A percentile compares a stretch with the other conserved stretches of the same genome.
These are phyloP conservation scores for Belonocnema kinseyi DNA, from an alignment of 1,140 invertebrate genomes.

Conservation along the genomic window DNA sequence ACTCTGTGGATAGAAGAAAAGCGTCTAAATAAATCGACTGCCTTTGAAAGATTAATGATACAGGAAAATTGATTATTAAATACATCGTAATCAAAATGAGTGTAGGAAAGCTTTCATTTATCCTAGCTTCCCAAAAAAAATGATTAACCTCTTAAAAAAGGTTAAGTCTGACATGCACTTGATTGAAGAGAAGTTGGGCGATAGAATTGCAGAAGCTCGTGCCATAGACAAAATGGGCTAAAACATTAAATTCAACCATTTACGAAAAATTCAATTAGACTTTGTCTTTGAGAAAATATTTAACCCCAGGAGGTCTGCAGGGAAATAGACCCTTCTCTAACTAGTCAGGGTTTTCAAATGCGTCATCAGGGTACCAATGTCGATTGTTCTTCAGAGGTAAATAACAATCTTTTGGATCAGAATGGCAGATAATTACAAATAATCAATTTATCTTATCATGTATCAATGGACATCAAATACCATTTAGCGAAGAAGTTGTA, in stretches of 20 bases:
- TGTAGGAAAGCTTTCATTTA: constrained; percentile 37
- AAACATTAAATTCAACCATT: too few relatives aligned
- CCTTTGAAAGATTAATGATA: constrained; percentile 37
- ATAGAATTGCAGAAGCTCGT: constrained; percentile 34
- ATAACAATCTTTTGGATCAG: constrained; percentile 35
- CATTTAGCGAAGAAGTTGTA: constrained; percentile 10
- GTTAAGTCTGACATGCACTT: constrained; percentile 23
- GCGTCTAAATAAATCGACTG: constrained; percentile 5
- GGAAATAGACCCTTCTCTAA: constrained; percentile 33
- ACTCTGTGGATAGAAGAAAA: constrained; percentile 19
- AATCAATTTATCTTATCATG: constrained; percentile 35
- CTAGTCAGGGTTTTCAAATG: constrained; percentile 31
- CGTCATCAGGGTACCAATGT: constrained; percentile 23
- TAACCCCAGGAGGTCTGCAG: constrained; percentile 37
- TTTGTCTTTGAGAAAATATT: not conserved
- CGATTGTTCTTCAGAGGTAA: constrained; percentile 36
- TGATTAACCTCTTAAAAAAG: constrained; percentile 33
- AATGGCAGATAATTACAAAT: constrained; percentile 35
- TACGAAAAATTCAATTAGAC: too few relatives aligned
- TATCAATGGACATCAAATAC: constrained; percentile 38
- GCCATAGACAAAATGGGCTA: constrained; percentile 8
- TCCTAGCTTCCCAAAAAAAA: constrained; percentile 14
- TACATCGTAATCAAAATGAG: constrained; percentile 2
- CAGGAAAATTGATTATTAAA: constrained; percentile 33
- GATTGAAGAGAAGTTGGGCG: constrained; percentile 35